phyloP scores from a whole-genome alignment of 2,888 invertebrate species.

The Esperia sulphurella region DNA sequence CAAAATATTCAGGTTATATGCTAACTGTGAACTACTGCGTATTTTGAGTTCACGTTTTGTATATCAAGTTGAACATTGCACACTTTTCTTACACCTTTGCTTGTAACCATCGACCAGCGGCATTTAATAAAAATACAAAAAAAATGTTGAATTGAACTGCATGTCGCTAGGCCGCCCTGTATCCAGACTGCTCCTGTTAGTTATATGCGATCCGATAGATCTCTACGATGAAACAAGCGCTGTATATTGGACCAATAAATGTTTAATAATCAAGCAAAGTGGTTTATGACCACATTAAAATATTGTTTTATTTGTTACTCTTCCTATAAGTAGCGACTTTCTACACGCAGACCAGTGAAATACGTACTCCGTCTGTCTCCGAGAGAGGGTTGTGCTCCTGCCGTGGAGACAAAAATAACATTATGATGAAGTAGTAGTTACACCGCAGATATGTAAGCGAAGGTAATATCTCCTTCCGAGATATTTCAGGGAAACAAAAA shows the following conservation, averaged over 20 bases:
- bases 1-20: conserved; percentile 55
- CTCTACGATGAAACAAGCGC: conserved; percentile 54
- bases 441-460: too few species aligned
- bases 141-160: conserved; percentile 35
- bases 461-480: too few species aligned
- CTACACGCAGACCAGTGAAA: too few species aligned
- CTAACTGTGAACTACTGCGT: conserved; percentile 44
- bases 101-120: conserved; percentile 52
- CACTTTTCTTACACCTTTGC: conserved; percentile 64
- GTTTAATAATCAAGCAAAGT: conserved; percentile 55
- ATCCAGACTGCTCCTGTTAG: conserved; percentile 71
- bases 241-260: conserved; percentile 66
- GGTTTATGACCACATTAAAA: conserved; percentile 51
- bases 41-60: conserved; percentile 73
- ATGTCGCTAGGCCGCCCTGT: conserved; percentile 59
- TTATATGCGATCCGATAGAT: conserved; percentile 46
- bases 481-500: too few species aligned
- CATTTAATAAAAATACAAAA: conserved; percentile 56
- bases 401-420: too few species aligned
- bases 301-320: conserved; percentile 27
- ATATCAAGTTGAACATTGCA: conserved; percentile 69
- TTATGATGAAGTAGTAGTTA: too few species aligned
- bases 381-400: too few species aligned
- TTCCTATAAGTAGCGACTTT: too few species aligned
- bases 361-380: too few species aligned